Evolutionary conservation across 2,797 vertebrate species (phyloP).

Genomic region (Melanotaenia pygmaea): DNA sequence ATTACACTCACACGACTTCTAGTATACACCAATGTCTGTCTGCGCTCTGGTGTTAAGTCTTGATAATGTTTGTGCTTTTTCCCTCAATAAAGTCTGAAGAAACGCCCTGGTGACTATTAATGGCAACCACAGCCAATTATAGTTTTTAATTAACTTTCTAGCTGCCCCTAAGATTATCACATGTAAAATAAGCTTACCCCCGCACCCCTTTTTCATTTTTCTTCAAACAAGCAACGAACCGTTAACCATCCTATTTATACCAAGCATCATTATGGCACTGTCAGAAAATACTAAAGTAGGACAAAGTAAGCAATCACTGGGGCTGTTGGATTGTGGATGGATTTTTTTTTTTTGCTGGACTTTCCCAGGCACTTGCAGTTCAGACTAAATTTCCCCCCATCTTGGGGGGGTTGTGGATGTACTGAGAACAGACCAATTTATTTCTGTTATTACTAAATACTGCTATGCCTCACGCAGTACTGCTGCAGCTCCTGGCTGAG

Average conservation of each 20-base stretch:
- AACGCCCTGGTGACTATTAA: slow-evolving; percentile 83
- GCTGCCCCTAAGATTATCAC: slow-evolving; percentile 86
- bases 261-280: slow-evolving; percentile 85
- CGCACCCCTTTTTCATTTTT: slow-evolving; percentile 74
- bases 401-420: slow-evolving; percentile 76
- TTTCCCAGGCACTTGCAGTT: slow-evolving; percentile 77
- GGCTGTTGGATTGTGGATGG: slow-evolving; percentile 81
- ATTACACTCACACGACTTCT: slow-evolving; percentile 53
- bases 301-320: slow-evolving; percentile 87
- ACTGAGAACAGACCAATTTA: slow-evolving; percentile 82
- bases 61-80: slow-evolving; percentile 81
- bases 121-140: slow-evolving; percentile 86
- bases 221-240: slow-evolving; percentile 83
- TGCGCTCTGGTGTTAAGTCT: slow-evolving; percentile 59
- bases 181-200: slow-evolving; percentile 85
- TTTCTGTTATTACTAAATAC: slow-evolving; percentile 86
- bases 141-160: slow-evolving; percentile 90
- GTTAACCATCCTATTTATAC: slow-evolving; percentile 87
- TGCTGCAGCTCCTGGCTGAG: slow-evolving; percentile 60
- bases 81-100: slow-evolving; percentile 75
- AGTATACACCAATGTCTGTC: slow-evolving; percentile 52
- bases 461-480: slow-evolving; percentile 78
- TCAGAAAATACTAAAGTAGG: slow-evolving; percentile 88
- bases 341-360: slow-evolving; percentile 74
- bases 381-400: slow-evolving; percentile 77